phyloP scores from a whole-genome alignment of 2,113 vertebrate species.

The Otolemur garnettii region DNA sequence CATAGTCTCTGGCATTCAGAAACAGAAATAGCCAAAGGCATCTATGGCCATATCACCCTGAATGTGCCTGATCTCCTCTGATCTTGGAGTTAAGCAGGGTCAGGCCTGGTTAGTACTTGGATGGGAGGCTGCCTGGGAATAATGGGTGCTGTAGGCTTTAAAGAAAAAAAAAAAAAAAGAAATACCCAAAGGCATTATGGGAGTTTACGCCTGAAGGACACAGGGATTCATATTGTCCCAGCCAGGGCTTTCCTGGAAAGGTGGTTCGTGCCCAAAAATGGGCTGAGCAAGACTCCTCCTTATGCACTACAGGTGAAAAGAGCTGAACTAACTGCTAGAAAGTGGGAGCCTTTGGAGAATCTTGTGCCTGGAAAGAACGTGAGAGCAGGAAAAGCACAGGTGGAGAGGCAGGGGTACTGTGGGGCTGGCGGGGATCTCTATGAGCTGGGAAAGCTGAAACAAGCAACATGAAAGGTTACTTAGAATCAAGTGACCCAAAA shows the following conservation, averaged over 20 bases:
- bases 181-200: background rate
- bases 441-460: background rate
- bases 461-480: background rate
- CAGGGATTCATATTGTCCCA: background rate
- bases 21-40: background rate
- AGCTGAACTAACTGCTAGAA: no score
- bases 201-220: background rate
- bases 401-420: background rate
- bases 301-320: background rate
- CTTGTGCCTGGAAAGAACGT: background rate
- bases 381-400: background rate
- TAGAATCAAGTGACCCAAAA: background rate
- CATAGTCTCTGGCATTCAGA: background rate
- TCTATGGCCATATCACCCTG: background rate
- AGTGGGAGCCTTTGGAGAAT: background rate
- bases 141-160: background rate
- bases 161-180: conserved; percentile 4
- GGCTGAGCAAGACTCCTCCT: background rate
- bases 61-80: no score
- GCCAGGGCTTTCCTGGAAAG: background rate
- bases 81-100: no score
- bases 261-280: background rate
- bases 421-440: background rate
- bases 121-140: no score
- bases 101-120: no score